These are phyloP conservation scores for Triplophysa siluroides DNA, from an alignment of 2,113 vertebrate genomes.

Conservation along the genomic window DNA sequence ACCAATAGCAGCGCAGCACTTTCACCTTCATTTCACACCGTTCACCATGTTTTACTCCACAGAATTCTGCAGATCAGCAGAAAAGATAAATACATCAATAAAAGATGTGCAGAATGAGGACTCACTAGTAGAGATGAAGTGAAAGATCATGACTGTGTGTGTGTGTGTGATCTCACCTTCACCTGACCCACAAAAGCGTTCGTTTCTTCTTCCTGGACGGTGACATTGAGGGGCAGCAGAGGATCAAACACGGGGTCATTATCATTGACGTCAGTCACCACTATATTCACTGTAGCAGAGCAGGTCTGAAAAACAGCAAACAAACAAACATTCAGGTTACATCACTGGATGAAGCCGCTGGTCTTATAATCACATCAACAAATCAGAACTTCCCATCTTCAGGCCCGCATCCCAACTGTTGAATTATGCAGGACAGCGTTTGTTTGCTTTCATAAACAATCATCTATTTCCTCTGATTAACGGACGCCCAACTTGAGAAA, in stretches of 20 bases:
- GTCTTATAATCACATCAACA: background rate
- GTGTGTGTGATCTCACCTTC: constrained; percentile 76
- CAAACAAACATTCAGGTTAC: constrained; percentile 40
- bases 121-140: too few relatives aligned
- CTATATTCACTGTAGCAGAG: constrained; percentile 85
- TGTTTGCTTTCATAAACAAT: constrained; percentile 52
- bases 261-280: constrained; percentile 96
- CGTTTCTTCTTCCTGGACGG: constrained; percentile 86
- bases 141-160: background rate
- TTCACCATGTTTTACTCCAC: too few relatives aligned
- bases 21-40: too few relatives aligned
- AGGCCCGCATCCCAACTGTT: constrained; percentile 4
- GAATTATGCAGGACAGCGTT: background rate
- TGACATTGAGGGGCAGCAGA: constrained; percentile 86
- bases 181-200: constrained; percentile 92
- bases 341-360: background rate
- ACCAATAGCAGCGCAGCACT: too few relatives aligned
- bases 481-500: constrained; percentile 48
- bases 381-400: background rate
- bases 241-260: constrained; percentile 89
- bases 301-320: constrained; percentile 79
- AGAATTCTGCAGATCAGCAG: background rate
- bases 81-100: background rate
- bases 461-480: constrained; percentile 49
- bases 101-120: background rate